These are phyloP conservation scores for Naso thynnoides DNA, from an alignment of 2,797 vertebrate species.

Conservation along the genomic window DNA sequence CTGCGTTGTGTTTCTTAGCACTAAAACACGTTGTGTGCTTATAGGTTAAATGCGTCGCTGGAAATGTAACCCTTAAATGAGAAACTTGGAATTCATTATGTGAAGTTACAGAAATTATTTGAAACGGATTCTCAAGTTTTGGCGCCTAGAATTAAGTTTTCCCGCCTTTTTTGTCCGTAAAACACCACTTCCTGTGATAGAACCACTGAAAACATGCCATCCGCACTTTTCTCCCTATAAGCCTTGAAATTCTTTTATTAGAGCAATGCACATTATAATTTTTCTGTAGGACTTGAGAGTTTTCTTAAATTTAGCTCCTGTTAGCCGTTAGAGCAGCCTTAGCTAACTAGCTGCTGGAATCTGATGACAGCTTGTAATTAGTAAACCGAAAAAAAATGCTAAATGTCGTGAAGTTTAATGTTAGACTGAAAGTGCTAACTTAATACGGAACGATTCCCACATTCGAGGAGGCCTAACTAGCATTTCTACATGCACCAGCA, in stretches of 20 bases:
- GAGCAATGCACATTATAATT: too few species aligned
- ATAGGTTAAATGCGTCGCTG: not conserved
- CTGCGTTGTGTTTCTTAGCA: not conserved
- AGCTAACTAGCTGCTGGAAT: too few species aligned
- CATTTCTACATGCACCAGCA: too few species aligned
- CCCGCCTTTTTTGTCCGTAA: not conserved
- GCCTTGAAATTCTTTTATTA: not conserved
- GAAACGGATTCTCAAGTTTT: not conserved
- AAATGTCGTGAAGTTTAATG: too few species aligned
- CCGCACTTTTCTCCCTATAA: not conserved
- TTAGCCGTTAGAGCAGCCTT: too few species aligned
- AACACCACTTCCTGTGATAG: not conserved
- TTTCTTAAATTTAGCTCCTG: too few species aligned
- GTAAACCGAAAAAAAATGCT: too few species aligned
- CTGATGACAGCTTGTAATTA: too few species aligned
- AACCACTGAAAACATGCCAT: not conserved
- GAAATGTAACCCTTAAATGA: not conserved
- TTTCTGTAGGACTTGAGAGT: not conserved
- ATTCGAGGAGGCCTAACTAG: too few species aligned
- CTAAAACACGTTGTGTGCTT: not conserved
- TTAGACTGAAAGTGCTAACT: too few species aligned
- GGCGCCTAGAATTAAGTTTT: not conserved
- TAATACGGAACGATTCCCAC: too few species aligned
- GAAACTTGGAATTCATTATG: not conserved
- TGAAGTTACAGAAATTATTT: not conserved